These are phyloP conservation scores for Archips crataeganus DNA, from an alignment of 2,888 invertebrate genomes.

Conservation along the genomic window DNA sequence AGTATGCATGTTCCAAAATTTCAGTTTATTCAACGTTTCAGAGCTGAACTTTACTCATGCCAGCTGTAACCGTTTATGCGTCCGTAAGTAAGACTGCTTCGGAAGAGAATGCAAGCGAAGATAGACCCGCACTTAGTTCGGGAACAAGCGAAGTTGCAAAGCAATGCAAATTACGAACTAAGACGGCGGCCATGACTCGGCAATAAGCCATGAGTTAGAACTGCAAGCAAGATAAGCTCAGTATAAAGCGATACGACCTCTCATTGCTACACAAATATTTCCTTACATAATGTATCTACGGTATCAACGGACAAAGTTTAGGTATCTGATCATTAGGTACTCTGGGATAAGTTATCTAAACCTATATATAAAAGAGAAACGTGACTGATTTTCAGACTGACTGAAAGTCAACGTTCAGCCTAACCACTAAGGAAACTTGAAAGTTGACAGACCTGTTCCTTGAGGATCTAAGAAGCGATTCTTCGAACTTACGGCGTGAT, in stretches of 20 bases:
- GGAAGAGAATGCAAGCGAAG: conserved; percentile 34
- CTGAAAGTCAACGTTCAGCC: too few relatives aligned
- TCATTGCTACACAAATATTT: conserved; percentile 3
- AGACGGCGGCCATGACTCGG: conserved; percentile 30
- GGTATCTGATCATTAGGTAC: not conserved
- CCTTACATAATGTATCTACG: conserved; percentile 8
- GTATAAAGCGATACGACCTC: conserved; percentile 19
- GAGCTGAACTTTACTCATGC: conserved; percentile 14
- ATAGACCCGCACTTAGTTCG: conserved; percentile 27
- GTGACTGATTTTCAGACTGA: too few relatives aligned
- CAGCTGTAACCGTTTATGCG: conserved; percentile 12
- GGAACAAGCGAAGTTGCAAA: conserved; percentile 36
- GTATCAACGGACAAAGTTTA: not conserved
- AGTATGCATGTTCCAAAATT: not conserved
- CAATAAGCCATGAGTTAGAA: conserved; percentile 39
- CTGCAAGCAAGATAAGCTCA: conserved; percentile 37
- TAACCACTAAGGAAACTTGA: too few relatives aligned
- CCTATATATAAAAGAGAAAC: too few relatives aligned
- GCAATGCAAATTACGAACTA: conserved; percentile 30
- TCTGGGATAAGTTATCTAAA: too few relatives aligned
- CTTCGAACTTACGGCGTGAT: too few relatives aligned
- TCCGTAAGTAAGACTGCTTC: conserved; percentile 30
- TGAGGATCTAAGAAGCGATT: too few relatives aligned
- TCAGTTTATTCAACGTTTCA: not conserved
- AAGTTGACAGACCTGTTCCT: too few relatives aligned